These are phyloP conservation scores for Micromussa lordhowensis DNA, from an alignment of 92 coral and sea anemone genomes.

Conservation along the genomic window DNA sequence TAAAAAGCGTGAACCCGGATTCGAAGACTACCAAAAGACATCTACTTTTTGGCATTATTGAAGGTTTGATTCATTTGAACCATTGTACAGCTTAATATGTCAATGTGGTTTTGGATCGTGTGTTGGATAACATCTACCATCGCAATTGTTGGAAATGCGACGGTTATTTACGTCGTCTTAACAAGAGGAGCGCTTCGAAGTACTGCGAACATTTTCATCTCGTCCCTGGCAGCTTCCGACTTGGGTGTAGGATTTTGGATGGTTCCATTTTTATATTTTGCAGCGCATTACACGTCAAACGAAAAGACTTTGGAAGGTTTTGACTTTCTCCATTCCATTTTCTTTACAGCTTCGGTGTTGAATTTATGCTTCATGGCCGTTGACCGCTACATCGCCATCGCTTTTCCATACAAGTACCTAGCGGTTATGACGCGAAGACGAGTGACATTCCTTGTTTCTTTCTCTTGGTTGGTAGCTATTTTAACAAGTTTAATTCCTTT, in stretches of 20 bases:
- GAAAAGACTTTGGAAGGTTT: background rate
- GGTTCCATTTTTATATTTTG: background rate
- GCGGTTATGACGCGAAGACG: background rate
- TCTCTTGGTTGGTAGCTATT: background rate
- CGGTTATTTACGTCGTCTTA: background rate
- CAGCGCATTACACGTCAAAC: background rate
- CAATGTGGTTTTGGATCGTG: conserved; percentile 1
- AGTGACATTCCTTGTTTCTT: background rate
- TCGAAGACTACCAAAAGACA: background rate
- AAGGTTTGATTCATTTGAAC: background rate
- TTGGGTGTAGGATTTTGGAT: conserved; percentile 5
- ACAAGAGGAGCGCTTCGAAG: conserved; percentile 3
- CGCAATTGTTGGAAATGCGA: conserved; percentile 12
- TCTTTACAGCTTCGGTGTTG: conserved; percentile 3
- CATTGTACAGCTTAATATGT: background rate
- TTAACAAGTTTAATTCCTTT: background rate
- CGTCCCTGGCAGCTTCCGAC: conserved; percentile 9
- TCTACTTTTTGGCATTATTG: background rate
- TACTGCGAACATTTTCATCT: conserved; percentile 19
- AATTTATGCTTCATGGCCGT: conserved; percentile 4
- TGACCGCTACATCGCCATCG: conserved; percentile 12
- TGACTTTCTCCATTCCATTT: background rate
- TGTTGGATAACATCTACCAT: background rate
- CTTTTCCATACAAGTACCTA: conserved; percentile 1
- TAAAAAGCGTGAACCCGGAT: background rate